These are phyloP conservation scores for Semnopithecus entellus DNA, from an alignment of 2,113 vertebrate species.

Conservation along the genomic window DNA sequence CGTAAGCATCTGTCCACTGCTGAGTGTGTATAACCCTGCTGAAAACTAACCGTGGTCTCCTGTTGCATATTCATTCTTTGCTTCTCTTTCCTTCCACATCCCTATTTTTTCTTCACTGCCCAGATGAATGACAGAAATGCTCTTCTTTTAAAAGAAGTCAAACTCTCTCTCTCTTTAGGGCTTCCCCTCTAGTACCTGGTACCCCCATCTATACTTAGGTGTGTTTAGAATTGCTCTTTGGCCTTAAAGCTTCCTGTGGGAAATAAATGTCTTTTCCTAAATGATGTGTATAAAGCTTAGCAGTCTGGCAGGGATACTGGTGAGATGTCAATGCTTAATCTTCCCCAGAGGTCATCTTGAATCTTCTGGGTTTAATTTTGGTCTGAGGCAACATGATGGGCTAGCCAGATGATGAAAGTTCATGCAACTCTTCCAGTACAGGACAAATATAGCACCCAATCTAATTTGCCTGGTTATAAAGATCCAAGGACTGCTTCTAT, in stretches of 20 bases:
- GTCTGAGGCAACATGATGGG: not conserved
- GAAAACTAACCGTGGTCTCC: not conserved
- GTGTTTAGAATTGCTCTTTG: not conserved
- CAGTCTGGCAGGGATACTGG: not conserved
- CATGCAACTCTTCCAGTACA: not conserved
- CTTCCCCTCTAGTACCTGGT: not conserved
- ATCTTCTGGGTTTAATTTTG: constrained; percentile 12
- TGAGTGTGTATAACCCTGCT: fast-evolving
- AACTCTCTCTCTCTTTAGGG: not conserved
- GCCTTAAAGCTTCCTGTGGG: not conserved
- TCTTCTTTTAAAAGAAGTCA: not conserved
- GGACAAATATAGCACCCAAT: not conserved
- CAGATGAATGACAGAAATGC: not conserved
- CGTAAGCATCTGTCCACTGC: not conserved
- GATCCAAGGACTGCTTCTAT: not conserved
- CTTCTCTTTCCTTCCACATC: not conserved
- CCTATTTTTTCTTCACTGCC: not conserved
- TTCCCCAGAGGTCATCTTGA: not conserved
- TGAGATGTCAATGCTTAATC: not conserved
- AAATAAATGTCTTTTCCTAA: not conserved
- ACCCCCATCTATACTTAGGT: not conserved
- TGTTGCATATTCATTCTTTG: not conserved
- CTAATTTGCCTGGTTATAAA: constrained; percentile 25
- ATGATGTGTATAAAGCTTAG: not conserved
- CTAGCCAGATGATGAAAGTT: not conserved